Conservation (phyloP, 2,797 vertebrate genomes). For the Liasis olivaceus region DNA sequence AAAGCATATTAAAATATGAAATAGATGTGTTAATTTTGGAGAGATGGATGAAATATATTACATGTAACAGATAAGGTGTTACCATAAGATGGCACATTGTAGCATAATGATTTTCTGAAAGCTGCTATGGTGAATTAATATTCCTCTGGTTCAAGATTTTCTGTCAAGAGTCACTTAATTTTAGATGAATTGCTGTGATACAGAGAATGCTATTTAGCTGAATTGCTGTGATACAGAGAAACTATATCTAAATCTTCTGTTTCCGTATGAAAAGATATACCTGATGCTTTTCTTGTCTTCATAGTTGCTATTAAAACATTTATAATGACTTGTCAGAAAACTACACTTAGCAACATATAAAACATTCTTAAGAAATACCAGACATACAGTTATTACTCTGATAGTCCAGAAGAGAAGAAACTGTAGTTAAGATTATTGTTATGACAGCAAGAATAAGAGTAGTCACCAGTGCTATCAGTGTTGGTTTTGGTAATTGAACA, state of each 20-base stretch:
- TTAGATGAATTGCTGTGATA: background rate
- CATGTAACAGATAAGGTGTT: background rate
- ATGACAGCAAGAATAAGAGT: background rate
- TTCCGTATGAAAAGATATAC: slow-evolving; percentile 35
- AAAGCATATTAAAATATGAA: slow-evolving; percentile 24
- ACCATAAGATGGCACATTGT: background rate
- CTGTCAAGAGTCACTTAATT: background rate
- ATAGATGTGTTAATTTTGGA: slow-evolving; percentile 27
- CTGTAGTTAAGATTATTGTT: background rate
- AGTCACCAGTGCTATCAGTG: background rate
- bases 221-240: background rate
- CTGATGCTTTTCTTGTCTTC: background rate
- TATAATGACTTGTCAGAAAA: background rate
- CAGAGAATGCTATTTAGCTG: background rate
- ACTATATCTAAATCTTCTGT: slow-evolving; percentile 26
- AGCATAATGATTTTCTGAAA: slow-evolving; percentile 31
- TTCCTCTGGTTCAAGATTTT: background rate
- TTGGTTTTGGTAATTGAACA: background rate
- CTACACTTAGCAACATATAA: background rate
- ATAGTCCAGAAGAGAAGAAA: background rate
- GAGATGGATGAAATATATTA: background rate
- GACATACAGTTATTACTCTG: background rate
- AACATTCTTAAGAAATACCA: background rate
- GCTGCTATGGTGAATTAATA: background rate
- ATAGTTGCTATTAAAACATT: background rate